Evolutionary conservation across 2,797 vertebrate genomes (phyloP).

Genomic region (Thaleichthys pacificus): DNA sequence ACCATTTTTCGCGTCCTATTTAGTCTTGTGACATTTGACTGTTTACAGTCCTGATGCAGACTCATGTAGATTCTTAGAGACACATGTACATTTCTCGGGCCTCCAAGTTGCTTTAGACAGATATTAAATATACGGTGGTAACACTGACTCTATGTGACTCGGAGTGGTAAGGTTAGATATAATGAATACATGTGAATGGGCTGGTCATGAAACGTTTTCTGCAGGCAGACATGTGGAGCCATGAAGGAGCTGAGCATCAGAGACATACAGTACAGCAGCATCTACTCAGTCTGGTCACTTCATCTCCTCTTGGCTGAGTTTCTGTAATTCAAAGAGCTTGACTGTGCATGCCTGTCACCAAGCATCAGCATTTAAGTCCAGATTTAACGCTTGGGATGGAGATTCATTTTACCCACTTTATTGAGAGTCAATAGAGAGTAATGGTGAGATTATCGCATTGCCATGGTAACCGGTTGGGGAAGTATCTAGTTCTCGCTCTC

Average conservation of each 20-base stretch:
- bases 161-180: neutral
- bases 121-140: too few relatives aligned
- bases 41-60: too few relatives aligned
- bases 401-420: conserved; percentile 17
- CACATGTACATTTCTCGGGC: too few relatives aligned
- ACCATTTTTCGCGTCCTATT: too few relatives aligned
- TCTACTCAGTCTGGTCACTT: conserved; percentile 18
- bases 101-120: too few relatives aligned
- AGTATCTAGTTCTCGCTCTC: conserved; percentile 40
- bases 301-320: conserved; percentile 57
- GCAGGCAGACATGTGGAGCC: neutral
- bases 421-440: conserved; percentile 56
- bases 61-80: too few relatives aligned
- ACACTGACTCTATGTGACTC: too few relatives aligned
- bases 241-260: conserved; percentile 3
- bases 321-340: conserved; percentile 58
- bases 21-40: too few relatives aligned
- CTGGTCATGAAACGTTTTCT: too few relatives aligned
- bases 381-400: conserved; percentile 55
- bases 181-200: neutral
- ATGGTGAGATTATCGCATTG: conserved; percentile 60
- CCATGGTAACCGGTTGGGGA: conserved; percentile 70
- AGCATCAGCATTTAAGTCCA: conserved; percentile 66
- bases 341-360: conserved; percentile 63
- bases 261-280: conserved; percentile 8